Evolutionary conservation across 2,113 vertebrate species (phyloP).

Genomic region (Thalassoma bifasciatum): DNA sequence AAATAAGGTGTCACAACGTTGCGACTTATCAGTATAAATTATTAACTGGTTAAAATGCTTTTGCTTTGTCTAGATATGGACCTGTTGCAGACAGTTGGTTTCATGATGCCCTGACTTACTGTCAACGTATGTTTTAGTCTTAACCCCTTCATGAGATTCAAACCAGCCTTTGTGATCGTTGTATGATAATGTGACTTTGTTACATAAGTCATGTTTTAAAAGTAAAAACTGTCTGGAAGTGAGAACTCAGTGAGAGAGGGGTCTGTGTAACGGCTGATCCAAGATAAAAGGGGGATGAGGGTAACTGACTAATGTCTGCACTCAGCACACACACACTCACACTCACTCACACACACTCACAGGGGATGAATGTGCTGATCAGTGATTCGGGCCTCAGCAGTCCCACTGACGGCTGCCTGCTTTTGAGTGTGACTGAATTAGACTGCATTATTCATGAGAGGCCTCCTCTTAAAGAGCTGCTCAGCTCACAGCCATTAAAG

Average conservation of each 20-base stretch:
- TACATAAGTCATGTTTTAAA: neutral
- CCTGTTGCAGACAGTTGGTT: no score
- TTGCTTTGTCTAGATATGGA: no score
- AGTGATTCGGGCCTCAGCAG: slow-evolving; percentile 28
- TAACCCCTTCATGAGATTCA: no score
- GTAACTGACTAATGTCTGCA: slow-evolving; percentile 25
- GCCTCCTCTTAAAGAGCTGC: slow-evolving; percentile 57
- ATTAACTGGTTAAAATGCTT: no score
- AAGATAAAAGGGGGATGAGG: neutral
- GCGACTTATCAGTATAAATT: no score
- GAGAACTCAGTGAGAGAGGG: neutral
- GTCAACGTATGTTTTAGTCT: no score
- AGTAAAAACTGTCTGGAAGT: neutral
- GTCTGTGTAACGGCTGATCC: slow-evolving; percentile 42
- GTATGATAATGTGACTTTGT: neutral
- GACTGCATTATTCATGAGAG: slow-evolving; percentile 77
- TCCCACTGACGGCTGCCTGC: slow-evolving; percentile 46
- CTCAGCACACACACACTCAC: neutral
- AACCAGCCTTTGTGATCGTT: neutral
- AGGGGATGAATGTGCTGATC: slow-evolving; percentile 47
- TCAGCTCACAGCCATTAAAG: slow-evolving; percentile 68
- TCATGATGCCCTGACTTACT: no score
- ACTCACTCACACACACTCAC: no score
- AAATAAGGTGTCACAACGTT: no score
- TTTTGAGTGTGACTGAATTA: slow-evolving; percentile 39